Evolutionary conservation across 2,888 invertebrate species (phyloP).

Genomic region (Macrostomum cliftonense): DNA sequence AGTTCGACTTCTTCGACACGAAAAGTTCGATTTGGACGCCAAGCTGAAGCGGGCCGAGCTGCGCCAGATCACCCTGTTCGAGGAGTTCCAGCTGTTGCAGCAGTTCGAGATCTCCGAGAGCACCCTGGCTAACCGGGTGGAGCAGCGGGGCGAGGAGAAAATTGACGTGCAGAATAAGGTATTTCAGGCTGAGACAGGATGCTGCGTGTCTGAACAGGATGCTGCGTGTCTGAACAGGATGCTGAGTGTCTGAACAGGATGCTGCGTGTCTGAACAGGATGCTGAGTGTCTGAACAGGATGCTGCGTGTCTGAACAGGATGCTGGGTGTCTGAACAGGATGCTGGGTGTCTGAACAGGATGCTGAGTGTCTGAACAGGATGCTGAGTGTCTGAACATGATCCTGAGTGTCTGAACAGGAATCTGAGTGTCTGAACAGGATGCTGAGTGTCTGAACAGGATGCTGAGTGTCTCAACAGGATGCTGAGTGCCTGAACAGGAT

Average conservation of each 20-base stretch:
- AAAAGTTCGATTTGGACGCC: conserved; percentile 31
- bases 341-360: no score
- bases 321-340: no score
- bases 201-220: not conserved
- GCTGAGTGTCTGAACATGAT: no score
- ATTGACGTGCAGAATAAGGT: conserved; percentile 34
- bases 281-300: no score
- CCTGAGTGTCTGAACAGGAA: no score
- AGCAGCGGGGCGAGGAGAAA: conserved; percentile 29
- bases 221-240: not conserved
- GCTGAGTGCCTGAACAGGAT: no score
- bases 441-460: no score
- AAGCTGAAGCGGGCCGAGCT: conserved; percentile 35
- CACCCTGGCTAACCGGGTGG: conserved; percentile 27
- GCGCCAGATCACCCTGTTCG: conserved; percentile 34
- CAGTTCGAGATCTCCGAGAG: conserved; percentile 37
- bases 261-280: no score
- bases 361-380: no score
- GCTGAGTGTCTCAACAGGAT: no score
- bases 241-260: not conserved
- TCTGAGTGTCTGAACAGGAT: no score
- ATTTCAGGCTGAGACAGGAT: not conserved
- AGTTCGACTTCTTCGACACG: conserved; percentile 26
- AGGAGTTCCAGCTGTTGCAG: conserved; percentile 35
- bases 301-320: no score